Evolutionary conservation across 2,797 vertebrate genomes (phyloP), one percentile per base, ranked within the genome.

Genomic region (Helicolenus hilgendorfi): DNA sequence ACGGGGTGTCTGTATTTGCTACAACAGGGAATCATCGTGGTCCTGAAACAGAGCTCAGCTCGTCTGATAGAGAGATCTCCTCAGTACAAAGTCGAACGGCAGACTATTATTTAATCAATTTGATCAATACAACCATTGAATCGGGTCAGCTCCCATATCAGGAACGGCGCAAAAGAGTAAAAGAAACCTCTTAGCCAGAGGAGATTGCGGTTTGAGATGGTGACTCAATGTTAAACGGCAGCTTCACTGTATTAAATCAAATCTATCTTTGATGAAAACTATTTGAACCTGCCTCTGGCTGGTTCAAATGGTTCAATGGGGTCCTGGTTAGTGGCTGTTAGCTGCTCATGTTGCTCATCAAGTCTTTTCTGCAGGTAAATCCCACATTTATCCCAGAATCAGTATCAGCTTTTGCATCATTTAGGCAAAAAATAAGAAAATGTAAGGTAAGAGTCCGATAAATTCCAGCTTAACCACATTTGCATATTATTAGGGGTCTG

Each of bases 61-160:
- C 18, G 1, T 77, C 29, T 31, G 49, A 73, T 27, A 38, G 7
- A 82, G 45, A 73, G n/a, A 75, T 79, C 79, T 73, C 75, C 29
- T 4, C 55, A 13, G 35, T 71, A 24, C 45, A 67, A 73, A 89
- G 77, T 80, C 56, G 74, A 80, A 81, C 7, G 9, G 41, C 59
- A 13, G 72, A 72, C 70, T 49, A 45, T 74, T 83, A 67, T 81
- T 87, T 35, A 73, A 91, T 91, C 81, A 64, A 75, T 92, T 71
- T 86, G 80, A 92, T 94, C 92, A 77, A 90, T 85, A 53, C 49
- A 69, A 33, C 71, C 35, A 60, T 49, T 86, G 53, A 69, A 89
- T 53, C 59, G 24, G 82, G 71, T 77, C 72, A 35, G 60, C 18
- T 81, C 74, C 33, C 38, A 49, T 20, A 62, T 59, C 63, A 33